Base-by-base conservation (phyloP, 2,888 invertebrate species). In the Folsomia manolachei region DNA sequence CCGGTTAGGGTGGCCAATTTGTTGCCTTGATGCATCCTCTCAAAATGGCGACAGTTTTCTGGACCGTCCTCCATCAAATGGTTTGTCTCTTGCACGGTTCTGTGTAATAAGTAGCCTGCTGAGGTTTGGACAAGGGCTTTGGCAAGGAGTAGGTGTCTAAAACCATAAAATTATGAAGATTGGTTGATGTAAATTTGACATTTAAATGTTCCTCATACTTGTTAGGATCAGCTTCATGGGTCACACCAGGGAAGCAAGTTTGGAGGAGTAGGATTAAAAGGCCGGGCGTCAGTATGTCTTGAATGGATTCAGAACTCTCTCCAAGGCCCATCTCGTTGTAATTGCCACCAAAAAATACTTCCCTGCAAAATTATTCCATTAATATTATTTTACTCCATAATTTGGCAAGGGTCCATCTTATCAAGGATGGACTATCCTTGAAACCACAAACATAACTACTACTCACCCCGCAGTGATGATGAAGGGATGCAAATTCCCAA, bases 91-190 rank as follows among this genome's bases (percentile, higher is more conserved):
- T 63, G 27, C 2, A 73, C 63, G 4, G 73, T 73, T 24, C 70
- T 26, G 25, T 73, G 73, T 21, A 73, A 66, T 4, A 51, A 27
- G 63, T 70, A 73, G 19, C 70, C 73, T n/a, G 73, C 73, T 1
- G 66, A 27, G 0, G 73, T 66, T 19, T 70, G 52, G n/a, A 70
- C 69, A 7, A 66, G 18, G 21, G 56, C 63, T 27, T 67, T 61
- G 14, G 73, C 27, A 2, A 73, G 26, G 39, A 21, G 56, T n/a
- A 70, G 27, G 25, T 70, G 39, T 39, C 65, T 70, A 11, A 7
- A 7, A 60, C 9, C 19, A n/a, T n/a, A n/a, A n/a, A 11, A 51
- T n/a, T n/a, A n/a, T n/a, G n/a, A 39, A 39, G 14, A 39, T 39
- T 39, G 7, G 39, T 39, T 9, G 39, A 39, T 39, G n/a, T n/a